Evolutionary conservation across 2,113 vertebrate genomes (phyloP).

Genomic region (Drymodes brunneopygia): DNA sequence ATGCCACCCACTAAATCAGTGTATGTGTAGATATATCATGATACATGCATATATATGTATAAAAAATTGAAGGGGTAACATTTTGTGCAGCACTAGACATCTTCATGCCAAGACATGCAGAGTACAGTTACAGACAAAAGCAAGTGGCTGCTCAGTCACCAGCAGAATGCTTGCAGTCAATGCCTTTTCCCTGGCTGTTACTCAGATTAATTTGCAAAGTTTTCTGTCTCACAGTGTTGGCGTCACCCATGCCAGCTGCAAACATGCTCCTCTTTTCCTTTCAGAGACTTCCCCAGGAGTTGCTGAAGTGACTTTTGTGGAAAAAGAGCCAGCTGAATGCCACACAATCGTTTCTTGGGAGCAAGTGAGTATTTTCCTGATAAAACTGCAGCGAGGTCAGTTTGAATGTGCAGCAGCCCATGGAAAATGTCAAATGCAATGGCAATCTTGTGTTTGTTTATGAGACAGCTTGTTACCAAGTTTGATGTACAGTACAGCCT

Average conservation of each 20-base stretch:
- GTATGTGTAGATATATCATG: not conserved
- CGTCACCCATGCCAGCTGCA: not conserved
- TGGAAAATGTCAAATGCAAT: not conserved
- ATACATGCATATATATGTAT: not conserved
- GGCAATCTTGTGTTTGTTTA: not conserved
- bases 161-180: not conserved
- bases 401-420: not conserved
- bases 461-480: not conserved
- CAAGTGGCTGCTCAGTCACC: not conserved
- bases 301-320: slow-evolving; percentile 83
- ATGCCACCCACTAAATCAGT: not conserved
- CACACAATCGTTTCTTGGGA: slow-evolving; percentile 91
- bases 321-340: slow-evolving; percentile 88
- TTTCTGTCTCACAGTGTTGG: not conserved
- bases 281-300: slow-evolving; percentile 91
- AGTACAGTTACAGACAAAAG: not conserved
- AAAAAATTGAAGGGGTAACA: not conserved
- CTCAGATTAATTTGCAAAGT: not conserved
- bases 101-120: not conserved
- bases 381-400: not conserved
- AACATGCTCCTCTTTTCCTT: not conserved
- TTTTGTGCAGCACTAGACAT: not conserved
- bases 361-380: slow-evolving; percentile 73
- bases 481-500: not conserved
- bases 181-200: not conserved